A percentile compares a stretch with the other conserved stretches of the same genome.
phyloP scores from a whole-genome alignment of 1,140 invertebrate genomes.

The Psilanteris sp. region DNA sequence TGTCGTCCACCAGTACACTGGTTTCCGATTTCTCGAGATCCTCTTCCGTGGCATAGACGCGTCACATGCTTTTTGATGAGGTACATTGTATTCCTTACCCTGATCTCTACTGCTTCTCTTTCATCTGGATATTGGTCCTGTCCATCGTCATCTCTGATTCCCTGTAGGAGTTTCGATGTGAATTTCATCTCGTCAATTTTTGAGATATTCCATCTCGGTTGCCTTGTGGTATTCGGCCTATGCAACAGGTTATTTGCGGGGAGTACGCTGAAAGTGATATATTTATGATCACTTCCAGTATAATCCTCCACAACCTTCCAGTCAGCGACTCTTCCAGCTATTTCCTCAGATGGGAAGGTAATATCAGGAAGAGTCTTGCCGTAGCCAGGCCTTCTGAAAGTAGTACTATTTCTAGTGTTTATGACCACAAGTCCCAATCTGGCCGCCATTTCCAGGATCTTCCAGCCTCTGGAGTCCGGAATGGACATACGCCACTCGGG shows the following conservation, averaged over 20 bases:
- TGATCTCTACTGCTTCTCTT: too few relatives aligned
- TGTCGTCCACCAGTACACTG: too few relatives aligned
- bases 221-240: too few relatives aligned
- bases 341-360: background rate
- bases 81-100: too few relatives aligned
- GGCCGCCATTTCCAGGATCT: background rate
- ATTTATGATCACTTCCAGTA: background rate
- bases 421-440: background rate
- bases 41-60: too few relatives aligned
- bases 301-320: background rate
- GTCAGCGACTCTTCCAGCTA: background rate
- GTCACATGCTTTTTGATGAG: too few relatives aligned
- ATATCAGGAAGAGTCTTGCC: background rate
- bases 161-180: too few relatives aligned
- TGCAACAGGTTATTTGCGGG: too few relatives aligned
- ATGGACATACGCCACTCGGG: constrained; percentile 12
- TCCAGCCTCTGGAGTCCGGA: background rate
- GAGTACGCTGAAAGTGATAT: too few relatives aligned
- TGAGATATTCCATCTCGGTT: background rate
- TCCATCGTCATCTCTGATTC: too few relatives aligned
- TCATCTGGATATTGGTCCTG: too few relatives aligned
- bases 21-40: too few relatives aligned
- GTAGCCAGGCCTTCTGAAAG: background rate
- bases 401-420: background rate
- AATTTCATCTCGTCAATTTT: background rate